Evolutionary conservation across 2,797 vertebrate genomes (phyloP).

Genomic region (Mastacembelus armatus): DNA sequence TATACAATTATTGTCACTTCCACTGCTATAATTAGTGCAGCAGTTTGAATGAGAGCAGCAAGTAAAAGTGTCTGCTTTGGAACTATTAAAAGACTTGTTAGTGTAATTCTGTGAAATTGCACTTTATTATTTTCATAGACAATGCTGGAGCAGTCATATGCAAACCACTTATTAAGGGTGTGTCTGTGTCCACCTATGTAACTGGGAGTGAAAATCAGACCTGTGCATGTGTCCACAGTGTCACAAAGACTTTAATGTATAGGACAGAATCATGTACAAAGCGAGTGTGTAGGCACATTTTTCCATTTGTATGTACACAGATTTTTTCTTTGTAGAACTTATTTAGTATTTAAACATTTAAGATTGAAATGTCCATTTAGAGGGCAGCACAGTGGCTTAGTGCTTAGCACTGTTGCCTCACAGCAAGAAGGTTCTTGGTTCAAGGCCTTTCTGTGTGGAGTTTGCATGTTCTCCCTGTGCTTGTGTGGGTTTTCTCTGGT

Average conservation of each 20-base stretch:
- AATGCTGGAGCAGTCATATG: slow-evolving; percentile 46
- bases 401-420: too few relatives aligned
- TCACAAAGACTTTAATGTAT: background rate
- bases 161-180: slow-evolving; percentile 55
- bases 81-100: slow-evolving; percentile 5
- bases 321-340: too few relatives aligned
- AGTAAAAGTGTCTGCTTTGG: background rate
- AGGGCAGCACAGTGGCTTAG: too few relatives aligned
- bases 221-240: background rate
- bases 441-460: too few relatives aligned
- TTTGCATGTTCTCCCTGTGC: too few relatives aligned
- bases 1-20: background rate
- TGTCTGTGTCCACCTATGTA: slow-evolving; percentile 27
- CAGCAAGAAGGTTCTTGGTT: too few relatives aligned
- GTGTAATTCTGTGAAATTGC: slow-evolving; percentile 11
- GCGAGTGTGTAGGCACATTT: background rate
- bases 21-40: background rate
- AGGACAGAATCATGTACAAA: background rate
- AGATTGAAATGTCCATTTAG: too few relatives aligned
- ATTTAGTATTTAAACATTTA: background rate
- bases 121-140: slow-evolving; percentile 53
- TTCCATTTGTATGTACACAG: too few relatives aligned
- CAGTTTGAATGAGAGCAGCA: background rate
- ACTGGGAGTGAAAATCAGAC: slow-evolving; percentile 20
- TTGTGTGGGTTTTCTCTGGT: too few relatives aligned